Conservation (phyloP, 2,797 vertebrate species). For the Gadopsis bispinosus region DNA sequence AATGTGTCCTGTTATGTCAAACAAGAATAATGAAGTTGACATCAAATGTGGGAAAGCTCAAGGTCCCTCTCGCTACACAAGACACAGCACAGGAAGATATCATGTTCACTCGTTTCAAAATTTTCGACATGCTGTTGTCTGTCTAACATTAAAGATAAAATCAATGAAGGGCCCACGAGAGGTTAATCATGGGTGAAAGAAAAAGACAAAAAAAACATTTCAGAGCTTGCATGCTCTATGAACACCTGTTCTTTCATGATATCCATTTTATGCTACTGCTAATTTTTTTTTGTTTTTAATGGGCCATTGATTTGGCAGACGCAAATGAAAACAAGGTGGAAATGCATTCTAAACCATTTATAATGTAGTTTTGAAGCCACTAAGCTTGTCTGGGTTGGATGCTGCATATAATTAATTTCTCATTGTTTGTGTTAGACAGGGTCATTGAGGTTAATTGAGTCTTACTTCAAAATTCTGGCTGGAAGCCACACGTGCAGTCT, state of each 20-base stretch:
- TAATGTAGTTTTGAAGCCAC: slow-evolving; percentile 71
- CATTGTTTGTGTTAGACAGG: slow-evolving; percentile 81
- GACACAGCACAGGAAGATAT: not conserved
- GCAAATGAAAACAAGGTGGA: slow-evolving; percentile 69
- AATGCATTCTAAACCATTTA: slow-evolving; percentile 72
- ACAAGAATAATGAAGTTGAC: slow-evolving; percentile 9
- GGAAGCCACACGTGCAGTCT: slow-evolving; percentile 70
- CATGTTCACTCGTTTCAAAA: slow-evolving; percentile 14
- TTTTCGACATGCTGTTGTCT: slow-evolving; percentile 23
- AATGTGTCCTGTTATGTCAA: not conserved
- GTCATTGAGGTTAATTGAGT: slow-evolving; percentile 87
- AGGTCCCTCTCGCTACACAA: not conserved
- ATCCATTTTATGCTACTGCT: slow-evolving; percentile 52
- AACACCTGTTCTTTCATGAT: slow-evolving; percentile 55
- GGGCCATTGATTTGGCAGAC: slow-evolving; percentile 66
- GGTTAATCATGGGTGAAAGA: not conserved
- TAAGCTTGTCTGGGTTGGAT: slow-evolving; percentile 71
- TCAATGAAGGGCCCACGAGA: slow-evolving; percentile 8
- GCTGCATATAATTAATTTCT: slow-evolving; percentile 82
- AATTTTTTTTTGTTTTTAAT: slow-evolving; percentile 71
- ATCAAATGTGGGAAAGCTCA: slow-evolving; percentile 28
- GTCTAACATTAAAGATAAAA: slow-evolving; percentile 33
- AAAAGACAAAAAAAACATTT: slow-evolving; percentile 3
- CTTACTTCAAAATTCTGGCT: slow-evolving; percentile 83
- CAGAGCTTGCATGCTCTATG: not conserved